phyloP scores from a whole-genome alignment of 2,888 invertebrate species.

The Xestia rhomboidea region DNA sequence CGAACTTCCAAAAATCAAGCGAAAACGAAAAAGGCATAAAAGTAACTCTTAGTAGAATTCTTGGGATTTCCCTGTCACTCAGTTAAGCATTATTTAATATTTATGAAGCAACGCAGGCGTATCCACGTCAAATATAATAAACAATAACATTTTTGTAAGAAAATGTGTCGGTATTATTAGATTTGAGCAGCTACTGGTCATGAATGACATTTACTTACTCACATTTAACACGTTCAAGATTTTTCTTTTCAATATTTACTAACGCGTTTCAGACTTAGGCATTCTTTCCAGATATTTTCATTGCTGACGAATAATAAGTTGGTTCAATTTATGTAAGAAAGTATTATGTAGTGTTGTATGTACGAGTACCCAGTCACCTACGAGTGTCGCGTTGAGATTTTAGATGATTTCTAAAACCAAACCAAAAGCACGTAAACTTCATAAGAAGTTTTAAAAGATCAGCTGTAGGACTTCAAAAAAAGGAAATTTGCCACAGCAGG shows the following conservation, averaged over 20 bases:
- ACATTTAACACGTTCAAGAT: neutral
- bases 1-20: neutral
- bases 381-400: neutral
- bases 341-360: neutral
- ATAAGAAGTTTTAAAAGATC: neutral
- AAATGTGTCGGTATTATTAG: constrained; percentile 9
- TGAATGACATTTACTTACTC: neutral
- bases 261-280: neutral
- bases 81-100: constrained; percentile 44
- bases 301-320: neutral
- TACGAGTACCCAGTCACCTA: neutral
- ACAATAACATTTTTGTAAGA: constrained; percentile 14
- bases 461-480: neutral
- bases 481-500: neutral
- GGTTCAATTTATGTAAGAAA: neutral
- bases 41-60: constrained; percentile 1
- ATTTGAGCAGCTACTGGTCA: neutral
- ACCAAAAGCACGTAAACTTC: neutral
- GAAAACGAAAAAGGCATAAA: constrained; percentile 2
- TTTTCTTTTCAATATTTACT: neutral
- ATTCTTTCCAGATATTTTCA: neutral
- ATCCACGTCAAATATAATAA: constrained; percentile 38
- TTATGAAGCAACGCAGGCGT: constrained; percentile 33
- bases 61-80: constrained; percentile 44
- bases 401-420: neutral